A percentile compares a stretch with the other conserved stretches of the same genome.
Evolutionary conservation across 2,797 vertebrate genomes (phyloP).

Genomic region (Eutrigla gurnardus): DNA sequence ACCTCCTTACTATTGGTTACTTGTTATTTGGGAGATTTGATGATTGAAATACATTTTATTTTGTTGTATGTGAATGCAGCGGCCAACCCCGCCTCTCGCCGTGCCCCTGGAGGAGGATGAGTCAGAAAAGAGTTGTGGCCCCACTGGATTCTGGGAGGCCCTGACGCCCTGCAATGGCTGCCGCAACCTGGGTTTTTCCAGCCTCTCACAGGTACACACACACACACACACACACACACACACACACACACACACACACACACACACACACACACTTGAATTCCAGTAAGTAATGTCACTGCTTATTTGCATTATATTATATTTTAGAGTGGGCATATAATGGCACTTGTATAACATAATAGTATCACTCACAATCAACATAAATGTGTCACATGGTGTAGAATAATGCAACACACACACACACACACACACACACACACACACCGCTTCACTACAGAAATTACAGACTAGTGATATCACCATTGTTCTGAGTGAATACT

Average conservation of each 20-base stretch:
- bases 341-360: background rate
- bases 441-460: slow-evolving; percentile 41
- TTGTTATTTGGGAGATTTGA: background rate
- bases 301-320: background rate
- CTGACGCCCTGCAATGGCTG: slow-evolving; percentile 96
- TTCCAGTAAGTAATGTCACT: background rate
- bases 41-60: background rate
- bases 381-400: slow-evolving; percentile 13
- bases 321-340: background rate
- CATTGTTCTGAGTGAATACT: slow-evolving; percentile 63
- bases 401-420: slow-evolving; percentile 11
- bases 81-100: slow-evolving; percentile 85
- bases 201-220: slow-evolving; percentile 87
- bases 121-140: slow-evolving; percentile 89
- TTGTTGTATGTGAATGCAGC: slow-evolving; percentile 72
- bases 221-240: slow-evolving; percentile 4
- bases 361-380: slow-evolving; percentile 24
- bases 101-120: slow-evolving; percentile 90
- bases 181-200: slow-evolving; percentile 92
- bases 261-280: background rate
- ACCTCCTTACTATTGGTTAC: background rate
- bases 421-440: slow-evolving; percentile 19
- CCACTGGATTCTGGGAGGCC: slow-evolving; percentile 94
- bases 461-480: slow-evolving; percentile 55
- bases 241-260: slow-evolving; percentile 83